Evolutionary conservation across 2,888 invertebrate genomes (phyloP), one percentile per base, ranked within the genome.

Genomic region (Tipula confusa): DNA sequence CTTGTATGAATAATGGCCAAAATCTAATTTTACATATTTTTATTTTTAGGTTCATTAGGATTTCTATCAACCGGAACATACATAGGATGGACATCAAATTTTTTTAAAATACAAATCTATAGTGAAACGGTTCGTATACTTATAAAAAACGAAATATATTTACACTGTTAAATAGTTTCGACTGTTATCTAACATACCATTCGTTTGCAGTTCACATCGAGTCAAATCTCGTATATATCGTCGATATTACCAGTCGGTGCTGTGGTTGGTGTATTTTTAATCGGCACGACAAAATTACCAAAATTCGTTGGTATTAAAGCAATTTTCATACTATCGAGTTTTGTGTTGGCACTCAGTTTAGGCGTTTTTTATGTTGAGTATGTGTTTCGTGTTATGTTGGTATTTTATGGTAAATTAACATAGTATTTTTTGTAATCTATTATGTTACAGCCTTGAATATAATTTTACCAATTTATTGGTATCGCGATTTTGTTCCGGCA

Each of bases 21-120:
- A 43, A 43, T n/a, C 43, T 43, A 43, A n/a, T 43, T 43, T 43
- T 11, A 33, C 11, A 64, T 24, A 1, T 7, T 64, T 33, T 1
- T 33, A 4, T n/a, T n/a, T 33, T 64, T 24, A 82, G 82, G 31
- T 82, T 82, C 82, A 13, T 33, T 82, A 15, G 82, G 82, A 82
- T 82, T 82, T 28, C 18, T 82, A 18, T 33, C 82, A 18, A 33
- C 29, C 33, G 82, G 82, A 29, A 82, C 82, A 33, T 82, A 18
- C 36, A 33, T 82, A 33, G 82, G 31, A 33, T 82, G 82, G 82
- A 82, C 82, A 82, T 82, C 82, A 33, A 82, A 82, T 82, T 33
- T 82, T 64, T 64, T 64, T 64, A 64, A 64, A 64, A 64, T 64
- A 24, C 64, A 18, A 0, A 24, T 18, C 24, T 64, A 24, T 24